Percentiles rank a stretch among this genome's conserved stretches.
These are phyloP conservation scores for Drymonia ruficornis DNA, from an alignment of 2,888 invertebrate species.

Conservation along the genomic window DNA sequence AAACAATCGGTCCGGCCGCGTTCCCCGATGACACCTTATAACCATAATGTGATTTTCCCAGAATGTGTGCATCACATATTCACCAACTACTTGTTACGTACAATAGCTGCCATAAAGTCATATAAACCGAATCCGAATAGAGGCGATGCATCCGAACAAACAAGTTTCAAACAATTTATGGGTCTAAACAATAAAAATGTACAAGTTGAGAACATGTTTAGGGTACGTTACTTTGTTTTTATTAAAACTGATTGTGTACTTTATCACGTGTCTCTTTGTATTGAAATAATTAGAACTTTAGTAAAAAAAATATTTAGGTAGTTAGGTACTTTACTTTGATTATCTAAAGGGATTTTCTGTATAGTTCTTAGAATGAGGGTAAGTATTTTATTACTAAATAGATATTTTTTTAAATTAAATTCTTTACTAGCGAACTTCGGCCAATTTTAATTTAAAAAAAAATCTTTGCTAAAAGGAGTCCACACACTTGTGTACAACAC, in stretches of 20 bases:
- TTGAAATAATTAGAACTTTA: no score
- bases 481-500: no score
- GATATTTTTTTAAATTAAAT: no score
- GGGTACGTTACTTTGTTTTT: slow-evolving; percentile 13
- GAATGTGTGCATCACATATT: slow-evolving; percentile 11
- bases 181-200: slow-evolving; percentile 39
- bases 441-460: no score
- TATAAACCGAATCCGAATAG: slow-evolving; percentile 31
- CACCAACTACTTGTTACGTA: slow-evolving; percentile 9
- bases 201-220: slow-evolving; percentile 17
- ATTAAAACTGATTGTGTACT: background rate
- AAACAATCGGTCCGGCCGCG: slow-evolving; percentile 3
- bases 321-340: no score
- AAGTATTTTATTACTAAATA: no score
- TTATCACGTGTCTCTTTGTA: background rate
- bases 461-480: no score
- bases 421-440: no score
- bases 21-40: slow-evolving; percentile 5
- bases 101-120: slow-evolving; percentile 28
- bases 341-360: no score
- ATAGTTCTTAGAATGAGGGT: no score
- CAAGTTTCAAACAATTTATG: slow-evolving; percentile 43
- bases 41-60: slow-evolving; percentile 18
- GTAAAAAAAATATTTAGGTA: no score
- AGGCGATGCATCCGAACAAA: slow-evolving; percentile 33